Conservation (phyloP, 1,140 invertebrate species). For the Streblospio benedicti region DNA sequence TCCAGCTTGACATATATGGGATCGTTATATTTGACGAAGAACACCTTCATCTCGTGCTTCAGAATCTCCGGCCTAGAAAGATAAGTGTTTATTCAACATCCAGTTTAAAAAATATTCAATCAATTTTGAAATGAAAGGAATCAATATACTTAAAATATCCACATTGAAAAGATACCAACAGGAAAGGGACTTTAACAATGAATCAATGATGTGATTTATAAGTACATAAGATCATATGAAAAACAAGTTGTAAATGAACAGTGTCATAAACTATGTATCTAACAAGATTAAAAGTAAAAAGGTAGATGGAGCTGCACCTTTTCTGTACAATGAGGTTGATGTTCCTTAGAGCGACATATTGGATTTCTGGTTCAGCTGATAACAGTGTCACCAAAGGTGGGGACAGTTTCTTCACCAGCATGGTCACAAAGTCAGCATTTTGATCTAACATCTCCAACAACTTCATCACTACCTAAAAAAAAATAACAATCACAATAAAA, state of each 20-base stretch:
- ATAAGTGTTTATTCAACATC: not conserved
- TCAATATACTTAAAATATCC: not conserved
- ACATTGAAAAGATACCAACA: not conserved
- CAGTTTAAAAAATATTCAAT: not conserved
- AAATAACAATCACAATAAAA: not conserved
- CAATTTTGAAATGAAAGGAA: not conserved
- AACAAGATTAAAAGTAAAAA: too few relatives aligned
- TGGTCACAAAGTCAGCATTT: constrained; percentile 72
- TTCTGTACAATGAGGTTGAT: constrained; percentile 99
- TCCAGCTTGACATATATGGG: constrained; percentile 99
- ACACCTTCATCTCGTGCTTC: constrained; percentile 99
- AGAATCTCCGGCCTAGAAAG: constrained; percentile 76
- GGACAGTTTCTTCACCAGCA: constrained; percentile 91
- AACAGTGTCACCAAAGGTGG: constrained; percentile 97
- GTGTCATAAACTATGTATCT: too few relatives aligned
- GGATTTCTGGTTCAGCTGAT: constrained; percentile 95
- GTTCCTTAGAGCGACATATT: constrained; percentile 96
- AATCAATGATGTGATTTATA: not conserved
- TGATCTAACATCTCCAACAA: constrained; percentile 92
- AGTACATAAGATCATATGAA: not conserved
- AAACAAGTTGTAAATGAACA: too few relatives aligned
- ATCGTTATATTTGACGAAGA: constrained; percentile 99
- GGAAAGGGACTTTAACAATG: not conserved
- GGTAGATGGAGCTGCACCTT: too few relatives aligned
- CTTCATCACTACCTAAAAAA: constrained; percentile 68